Evolutionary conservation across 2,113 vertebrate species (phyloP).

Genomic region (Serilophus lunatus): DNA sequence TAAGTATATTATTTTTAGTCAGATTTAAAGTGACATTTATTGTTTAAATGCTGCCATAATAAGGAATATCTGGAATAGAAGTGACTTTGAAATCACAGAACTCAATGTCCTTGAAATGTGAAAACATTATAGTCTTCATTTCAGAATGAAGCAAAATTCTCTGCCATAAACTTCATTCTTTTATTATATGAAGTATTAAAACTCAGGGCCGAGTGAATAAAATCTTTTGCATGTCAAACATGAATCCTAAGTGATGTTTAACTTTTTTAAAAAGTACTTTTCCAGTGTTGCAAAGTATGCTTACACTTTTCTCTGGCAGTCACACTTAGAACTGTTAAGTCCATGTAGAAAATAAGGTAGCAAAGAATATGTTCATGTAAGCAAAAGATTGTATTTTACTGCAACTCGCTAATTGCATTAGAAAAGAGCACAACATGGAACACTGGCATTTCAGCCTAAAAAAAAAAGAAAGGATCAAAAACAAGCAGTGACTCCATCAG

Average conservation of each 20-base stretch:
- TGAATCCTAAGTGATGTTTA: neutral
- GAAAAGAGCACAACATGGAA: neutral
- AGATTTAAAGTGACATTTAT: neutral
- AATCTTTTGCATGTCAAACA: neutral
- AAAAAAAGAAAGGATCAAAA: neutral
- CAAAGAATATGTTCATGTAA: neutral
- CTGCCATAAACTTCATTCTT: neutral
- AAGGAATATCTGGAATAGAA: neutral
- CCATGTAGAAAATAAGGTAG: neutral
- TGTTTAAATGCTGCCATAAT: neutral
- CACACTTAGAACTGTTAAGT: neutral
- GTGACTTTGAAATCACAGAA: neutral
- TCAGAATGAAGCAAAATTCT: neutral
- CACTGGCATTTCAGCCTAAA: neutral
- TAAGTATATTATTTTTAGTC: neutral
- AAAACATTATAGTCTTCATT: neutral
- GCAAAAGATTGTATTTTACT: neutral
- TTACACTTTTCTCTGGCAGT: neutral
- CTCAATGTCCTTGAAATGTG: neutral
- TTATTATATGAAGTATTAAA: neutral
- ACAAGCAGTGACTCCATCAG: accelerated
- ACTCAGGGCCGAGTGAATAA: neutral
- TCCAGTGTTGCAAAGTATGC: neutral
- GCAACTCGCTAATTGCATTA: neutral
- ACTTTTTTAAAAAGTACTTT: neutral